Base-by-base conservation (phyloP, 1,140 invertebrate genomes). In the Polypedilum pembai region DNA sequence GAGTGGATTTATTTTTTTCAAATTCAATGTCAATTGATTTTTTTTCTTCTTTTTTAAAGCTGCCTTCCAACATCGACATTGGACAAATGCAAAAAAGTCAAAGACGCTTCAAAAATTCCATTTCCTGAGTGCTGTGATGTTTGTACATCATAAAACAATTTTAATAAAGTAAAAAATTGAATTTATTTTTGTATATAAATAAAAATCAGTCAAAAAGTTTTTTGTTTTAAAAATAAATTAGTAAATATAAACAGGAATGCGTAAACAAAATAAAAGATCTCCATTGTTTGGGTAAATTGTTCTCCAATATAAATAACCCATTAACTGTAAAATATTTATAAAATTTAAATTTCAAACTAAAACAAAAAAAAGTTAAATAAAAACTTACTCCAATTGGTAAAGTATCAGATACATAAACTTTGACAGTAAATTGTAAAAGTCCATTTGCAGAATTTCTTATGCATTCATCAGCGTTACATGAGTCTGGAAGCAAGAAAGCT, bases 41-140 rank as follows among this genome's bases (percentile, higher is more conserved):
- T 8, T 18, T 7, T 20, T 20, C n/a, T 18, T 20, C 18, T 1
- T 18, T 18, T 69, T 69, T 69, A 69, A 5, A 69, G 65, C 17
- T 69, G 65, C 7, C 17, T 18, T 18, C 17, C 65, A 1, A 20
- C 18, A 8, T n/a, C 65, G 10, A 69, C n/a, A 56, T 17, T 18
- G 1, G 65, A 69, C 8, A 69, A 69, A 21, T 69, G 65, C 10
- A 69, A 69, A 18, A 69, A 69, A 20, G 17, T 20, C 3, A 69
- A 69, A 10, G 65, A 69, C 17, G 10, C 8, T 5, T 18, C 65
- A 18, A 69, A 69, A 18, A 21, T 69, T 69, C 65, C 65, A 18
- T 69, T 69, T 20, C 65, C 65, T 69, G 17, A 69, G 17, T 69
- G 65, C 20, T 69, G 65, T 69, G 65, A 56, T 56, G 45, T 56